Base-by-base conservation (phyloP, 2,888 invertebrate genomes). In the Frankliniella fusca region DNA sequence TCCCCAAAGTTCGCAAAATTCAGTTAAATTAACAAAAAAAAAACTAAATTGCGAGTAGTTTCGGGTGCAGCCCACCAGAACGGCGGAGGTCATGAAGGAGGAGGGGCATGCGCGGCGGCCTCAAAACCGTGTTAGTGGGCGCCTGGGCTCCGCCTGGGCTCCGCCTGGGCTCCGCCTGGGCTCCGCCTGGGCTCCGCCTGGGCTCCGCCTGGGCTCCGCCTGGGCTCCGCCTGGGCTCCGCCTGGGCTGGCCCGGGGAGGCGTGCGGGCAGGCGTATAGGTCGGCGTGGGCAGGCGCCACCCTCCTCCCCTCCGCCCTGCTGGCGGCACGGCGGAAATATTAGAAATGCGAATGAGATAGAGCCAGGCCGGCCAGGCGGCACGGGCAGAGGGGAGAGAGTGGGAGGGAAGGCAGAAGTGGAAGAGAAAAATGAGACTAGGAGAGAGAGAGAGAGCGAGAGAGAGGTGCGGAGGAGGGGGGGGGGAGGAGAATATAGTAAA, bases 291-390 rank as follows among this genome's bases (percentile, higher is more conserved):
- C 70, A 65, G 11, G 61, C 61, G 70, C 70, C 70, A 65, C 23
- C 70, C 70, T 15, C 61, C 15, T 18, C 61, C 61, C 11, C 7
- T 18, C 54, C 54, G 1, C 54, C 15, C n/a, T 23, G 70, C 70
- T 10, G 23, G 70, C 65, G 27, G 70, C 70, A 54, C 70, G 10
- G 27, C 70, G 70, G 70, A 76, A 76, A 76, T 76, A 76, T 76
- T 76, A 76, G 70, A 76, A 76, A 76, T 76, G 70, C 70, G 70
- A 76, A 76, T 76, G 70, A 76, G 70, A 76, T 76, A 76, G 27
- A 76, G 54, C 18, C 18, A 54, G 70, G 70, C 20, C 20, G 61
- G 61, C 7, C 61, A n/a, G 61, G 18, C 12, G 54, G 54, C 15
- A 54, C 2, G 54, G 54, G 8, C 1, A 54, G 54, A 54, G 54